Conservation (phyloP, 2,888 invertebrate species). For the Agrochola lota region DNA sequence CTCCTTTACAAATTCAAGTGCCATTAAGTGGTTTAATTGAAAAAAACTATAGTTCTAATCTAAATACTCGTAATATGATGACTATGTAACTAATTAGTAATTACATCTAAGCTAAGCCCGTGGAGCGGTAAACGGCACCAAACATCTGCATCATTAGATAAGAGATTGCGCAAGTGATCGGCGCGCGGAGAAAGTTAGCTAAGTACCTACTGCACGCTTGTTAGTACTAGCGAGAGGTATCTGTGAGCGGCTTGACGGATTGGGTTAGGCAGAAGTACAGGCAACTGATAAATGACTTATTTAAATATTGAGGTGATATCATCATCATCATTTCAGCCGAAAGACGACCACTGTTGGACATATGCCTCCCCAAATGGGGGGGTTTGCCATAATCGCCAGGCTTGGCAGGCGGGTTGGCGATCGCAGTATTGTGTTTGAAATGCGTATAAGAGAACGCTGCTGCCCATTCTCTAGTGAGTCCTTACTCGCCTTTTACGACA, state of each 20-base stretch:
- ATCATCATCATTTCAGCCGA: too few relatives aligned
- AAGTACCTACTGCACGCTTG: constrained; percentile 24
- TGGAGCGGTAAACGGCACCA: constrained; percentile 45
- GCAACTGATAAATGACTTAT: background rate
- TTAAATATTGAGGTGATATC: background rate
- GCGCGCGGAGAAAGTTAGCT: constrained; percentile 56
- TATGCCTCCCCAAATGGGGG: too few relatives aligned
- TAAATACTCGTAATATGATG: background rate
- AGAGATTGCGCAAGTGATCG: constrained; percentile 59
- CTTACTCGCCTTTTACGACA: too few relatives aligned
- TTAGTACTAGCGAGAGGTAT: constrained; percentile 4
- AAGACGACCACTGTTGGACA: too few relatives aligned
- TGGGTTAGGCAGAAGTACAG: background rate
- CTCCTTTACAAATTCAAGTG: background rate
- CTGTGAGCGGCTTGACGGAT: background rate
- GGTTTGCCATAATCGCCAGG: too few relatives aligned
- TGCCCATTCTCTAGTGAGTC: too few relatives aligned
- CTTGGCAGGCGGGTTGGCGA: too few relatives aligned
- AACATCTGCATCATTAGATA: constrained; percentile 63
- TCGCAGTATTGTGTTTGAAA: too few relatives aligned
- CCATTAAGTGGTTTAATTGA: background rate
- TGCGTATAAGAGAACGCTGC: too few relatives aligned
- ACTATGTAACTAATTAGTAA: background rate
- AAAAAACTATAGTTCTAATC: background rate
- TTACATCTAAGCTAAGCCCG: constrained; percentile 14